Evolutionary conservation across 2,113 vertebrate species (phyloP).

Genomic region (Zosterops japonicus): DNA sequence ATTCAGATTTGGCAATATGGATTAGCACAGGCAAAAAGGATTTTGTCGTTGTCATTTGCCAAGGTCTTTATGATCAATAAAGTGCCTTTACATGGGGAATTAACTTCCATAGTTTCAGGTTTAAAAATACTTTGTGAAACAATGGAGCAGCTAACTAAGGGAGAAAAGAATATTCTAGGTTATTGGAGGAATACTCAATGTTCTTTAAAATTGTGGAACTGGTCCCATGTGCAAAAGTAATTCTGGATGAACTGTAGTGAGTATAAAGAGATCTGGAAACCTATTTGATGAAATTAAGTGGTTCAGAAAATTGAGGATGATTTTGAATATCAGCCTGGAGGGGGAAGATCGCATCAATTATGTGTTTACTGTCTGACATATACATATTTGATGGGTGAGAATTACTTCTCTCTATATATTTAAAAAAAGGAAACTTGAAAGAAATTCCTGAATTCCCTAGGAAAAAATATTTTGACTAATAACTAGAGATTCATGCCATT

Average conservation of each 20-base stretch:
- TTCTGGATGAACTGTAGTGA: background rate
- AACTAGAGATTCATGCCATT: background rate
- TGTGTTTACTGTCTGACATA: background rate
- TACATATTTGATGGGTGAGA: background rate
- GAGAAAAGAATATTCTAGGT: background rate
- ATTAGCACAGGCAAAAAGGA: background rate
- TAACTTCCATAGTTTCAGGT: background rate
- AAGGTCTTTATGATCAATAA: background rate
- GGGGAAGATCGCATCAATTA: background rate
- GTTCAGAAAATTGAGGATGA: background rate
- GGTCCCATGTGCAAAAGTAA: background rate
- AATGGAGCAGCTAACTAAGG: background rate
- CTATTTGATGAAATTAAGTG: background rate
- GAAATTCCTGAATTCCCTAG: background rate
- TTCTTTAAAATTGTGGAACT: background rate
- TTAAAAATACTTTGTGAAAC: background rate
- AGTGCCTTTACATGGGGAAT: background rate
- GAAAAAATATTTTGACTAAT: background rate
- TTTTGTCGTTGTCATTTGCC: background rate
- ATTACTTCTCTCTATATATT: background rate
- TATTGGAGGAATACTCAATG: background rate
- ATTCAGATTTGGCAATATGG: background rate
- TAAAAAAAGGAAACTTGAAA: background rate
- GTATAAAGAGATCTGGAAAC: background rate
- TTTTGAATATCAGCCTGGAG: background rate